A percentile compares a stretch with the other conserved stretches of the same genome.
Conservation (phyloP, 2,797 vertebrate genomes). For the Champsocephalus gunnari region DNA sequence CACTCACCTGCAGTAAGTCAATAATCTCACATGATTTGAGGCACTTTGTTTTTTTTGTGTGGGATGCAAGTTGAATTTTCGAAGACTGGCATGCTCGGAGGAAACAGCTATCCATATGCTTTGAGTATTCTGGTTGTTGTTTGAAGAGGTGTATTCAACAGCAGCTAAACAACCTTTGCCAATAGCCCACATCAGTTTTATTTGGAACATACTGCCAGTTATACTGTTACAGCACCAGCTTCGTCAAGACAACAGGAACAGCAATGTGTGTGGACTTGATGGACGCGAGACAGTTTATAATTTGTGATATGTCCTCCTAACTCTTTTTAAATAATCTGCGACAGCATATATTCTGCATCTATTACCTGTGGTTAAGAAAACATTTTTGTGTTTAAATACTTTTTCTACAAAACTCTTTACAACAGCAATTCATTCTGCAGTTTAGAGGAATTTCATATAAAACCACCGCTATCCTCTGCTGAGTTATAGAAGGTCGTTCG, state of each 20-base stretch:
- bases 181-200: constrained; percentile 21
- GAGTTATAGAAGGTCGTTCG: constrained; percentile 18
- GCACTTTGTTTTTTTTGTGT: constrained; percentile 22
- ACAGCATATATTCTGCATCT: not conserved
- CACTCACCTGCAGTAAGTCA: constrained; percentile 28
- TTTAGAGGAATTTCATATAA: constrained; percentile 14
- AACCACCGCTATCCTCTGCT: constrained; percentile 12
- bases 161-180: constrained; percentile 21
- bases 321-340: not conserved
- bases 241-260: not conserved
- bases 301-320: not conserved
- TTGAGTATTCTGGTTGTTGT: constrained; percentile 10
- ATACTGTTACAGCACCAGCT: not conserved
- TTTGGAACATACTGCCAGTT: constrained; percentile 16
- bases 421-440: not conserved
- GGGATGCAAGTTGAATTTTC: constrained; percentile 38
- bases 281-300: not conserved
- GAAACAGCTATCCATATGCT: constrained; percentile 38
- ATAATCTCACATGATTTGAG: constrained; percentile 9
- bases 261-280: not conserved
- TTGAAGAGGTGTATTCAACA: constrained; percentile 34
- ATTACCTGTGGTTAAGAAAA: not conserved
- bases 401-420: not conserved
- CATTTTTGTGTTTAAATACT: constrained; percentile 1
- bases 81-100: constrained; percentile 11